Evolutionary conservation across 2,113 vertebrate species (phyloP).

Genomic region (Rhodinocichla rosea): DNA sequence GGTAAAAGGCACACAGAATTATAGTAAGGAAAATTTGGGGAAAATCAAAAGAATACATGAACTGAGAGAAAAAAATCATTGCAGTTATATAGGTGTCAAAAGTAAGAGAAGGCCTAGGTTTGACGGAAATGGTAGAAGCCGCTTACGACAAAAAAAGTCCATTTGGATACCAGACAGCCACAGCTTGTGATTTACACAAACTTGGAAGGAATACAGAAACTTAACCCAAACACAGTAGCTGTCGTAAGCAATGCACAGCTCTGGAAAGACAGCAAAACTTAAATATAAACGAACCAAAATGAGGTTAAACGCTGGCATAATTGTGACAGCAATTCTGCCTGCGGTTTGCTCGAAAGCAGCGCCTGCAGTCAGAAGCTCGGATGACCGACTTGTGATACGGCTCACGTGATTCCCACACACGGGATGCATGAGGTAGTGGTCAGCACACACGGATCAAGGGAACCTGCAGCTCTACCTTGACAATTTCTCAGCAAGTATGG

Average conservation of each 20-base stretch:
- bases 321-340: not conserved
- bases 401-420: not conserved
- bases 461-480: not conserved
- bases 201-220: not conserved
- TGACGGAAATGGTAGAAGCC: not conserved
- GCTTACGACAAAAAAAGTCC: not conserved
- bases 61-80: not conserved
- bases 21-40: not conserved
- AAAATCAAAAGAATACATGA: not conserved
- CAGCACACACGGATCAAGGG: not conserved
- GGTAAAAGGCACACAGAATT: not conserved
- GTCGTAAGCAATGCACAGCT: not conserved
- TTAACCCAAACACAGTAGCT: not conserved
- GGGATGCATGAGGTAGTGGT: rapidly evolving
- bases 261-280: not conserved
- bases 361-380: not conserved
- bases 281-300: not conserved
- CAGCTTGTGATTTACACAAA: not conserved
- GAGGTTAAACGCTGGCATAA: not conserved
- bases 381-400: rapidly evolving
- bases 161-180: not conserved
- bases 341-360: constrained; percentile 45
- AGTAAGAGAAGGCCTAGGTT: not conserved
- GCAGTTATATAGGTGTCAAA: not conserved
- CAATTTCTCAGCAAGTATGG: not conserved